Base-by-base conservation (phyloP, 2,888 invertebrate species). In the Drosophila kambysellisi region DNA sequence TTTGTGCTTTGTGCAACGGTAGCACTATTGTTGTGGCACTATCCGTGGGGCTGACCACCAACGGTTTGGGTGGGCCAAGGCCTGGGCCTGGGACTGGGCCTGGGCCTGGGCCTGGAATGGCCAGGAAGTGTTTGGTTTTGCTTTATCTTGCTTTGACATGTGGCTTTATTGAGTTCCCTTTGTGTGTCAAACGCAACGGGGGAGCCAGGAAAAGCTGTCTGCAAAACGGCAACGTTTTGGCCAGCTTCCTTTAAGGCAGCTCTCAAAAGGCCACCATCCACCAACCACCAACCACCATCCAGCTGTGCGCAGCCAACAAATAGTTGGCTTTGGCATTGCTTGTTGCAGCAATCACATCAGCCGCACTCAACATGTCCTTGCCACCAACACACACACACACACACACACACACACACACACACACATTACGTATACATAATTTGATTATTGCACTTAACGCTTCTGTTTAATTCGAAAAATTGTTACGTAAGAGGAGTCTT, bases 11-110 rank as follows among this genome's bases (percentile, higher is more conserved):
- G 43, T 74, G 59, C 37, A 11, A 37, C 54, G 78, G 81, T 80
- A 81, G 68, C 69, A 80, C 20, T 25, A 25, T 77, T 70, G 79
- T 76, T 79, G 72, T 39, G 39, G 12, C 17, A n/a, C 17, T 39
- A 29, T 53, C 8, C 8, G 9, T 53, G 15, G n/a, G 15, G 20
- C 32, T 32, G 17, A 51, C 52, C 29, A 29, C 15, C 29, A 8
- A 17, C 29, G 25, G 9, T 33, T 20, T 20, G 12, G 20, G 20
- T 25, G 20, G 20, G 20, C 20, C 20, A 25, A 25, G 6, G 25
- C 20, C 63, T 41, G 32, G 25, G 25, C 20, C 20, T 25, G 20
- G 6, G 25, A 20, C 63, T 41, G 32, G 25, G 30, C 20, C 20
- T 25, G 20, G 6, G 25, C 25, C 63, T 41, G 32, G 25, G 30